Evolutionary conservation across 2,113 vertebrate genomes (phyloP), one percentile per base, ranked within the genome.

Genomic region (Leptodactylus fuscus): DNA sequence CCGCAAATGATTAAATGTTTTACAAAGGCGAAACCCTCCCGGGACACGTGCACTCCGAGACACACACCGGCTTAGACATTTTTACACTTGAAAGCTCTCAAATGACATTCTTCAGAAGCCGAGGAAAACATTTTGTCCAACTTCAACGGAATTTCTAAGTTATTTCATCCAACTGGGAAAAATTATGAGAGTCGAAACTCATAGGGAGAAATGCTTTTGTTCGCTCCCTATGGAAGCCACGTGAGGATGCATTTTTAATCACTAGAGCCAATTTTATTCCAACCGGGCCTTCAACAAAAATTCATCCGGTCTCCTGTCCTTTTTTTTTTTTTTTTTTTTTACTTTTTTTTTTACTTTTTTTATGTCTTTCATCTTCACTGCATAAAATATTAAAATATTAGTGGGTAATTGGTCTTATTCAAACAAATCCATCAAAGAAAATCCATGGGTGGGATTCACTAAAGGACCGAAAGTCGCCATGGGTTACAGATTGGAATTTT

Each of bases 91-190:
- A 85, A 85, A 85, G 83, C 75, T 85, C 65, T 48, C 11, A 38
- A 81, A 86, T 81, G 76, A 81, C 84, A 81, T 86, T 86, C 46
- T 73, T 73, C 84, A 41, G 65, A 27, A 46, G 67, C 77, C 44
- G 11, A 24, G 38, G 49, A 36, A 83, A 86, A 86, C 67, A 80
- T 81, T 86, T 71, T 48, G 76, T 86, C 77, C 84, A 86, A 86
- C 84, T 86, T 80, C 84, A 86, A 81, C 67, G n/a, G 84, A 81
- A 86, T 86, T 86, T 86, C 60, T 34, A 86, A 81, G 84, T 81
- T 86, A 81, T 55, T 86, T 86, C 70, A 34, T 86, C 65, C 84
- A 81, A 86, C 84, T 81, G 84, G 84, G 77, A 81, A 85, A 80
- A 51, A 85, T 80, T 85, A 85, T 73, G 65, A 69, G 73, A 44